A percentile compares a stretch with the other conserved stretches of the same genome.
phyloP scores from a whole-genome alignment of 2,113 vertebrate species.

The Aegypius monachus region DNA sequence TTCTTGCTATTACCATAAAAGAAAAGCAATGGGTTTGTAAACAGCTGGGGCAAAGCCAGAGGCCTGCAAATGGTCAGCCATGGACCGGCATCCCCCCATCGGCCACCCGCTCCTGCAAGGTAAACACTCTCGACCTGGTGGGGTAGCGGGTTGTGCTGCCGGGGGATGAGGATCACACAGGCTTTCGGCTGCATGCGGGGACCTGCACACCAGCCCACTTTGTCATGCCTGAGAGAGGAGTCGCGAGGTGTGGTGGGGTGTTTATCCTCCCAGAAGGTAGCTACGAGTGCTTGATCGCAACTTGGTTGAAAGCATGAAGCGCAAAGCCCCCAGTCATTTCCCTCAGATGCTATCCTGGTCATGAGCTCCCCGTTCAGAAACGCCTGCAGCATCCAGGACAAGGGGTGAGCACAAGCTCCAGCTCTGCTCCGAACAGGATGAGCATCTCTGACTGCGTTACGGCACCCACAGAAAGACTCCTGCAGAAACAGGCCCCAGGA shows the following conservation, averaged over 20 bases:
- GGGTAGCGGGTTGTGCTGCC: not conserved
- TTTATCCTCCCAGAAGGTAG: not conserved
- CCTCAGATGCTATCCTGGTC: not conserved
- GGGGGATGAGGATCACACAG: not conserved
- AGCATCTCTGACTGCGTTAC: not conserved
- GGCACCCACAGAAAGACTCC: not conserved
- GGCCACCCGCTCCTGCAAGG: not conserved
- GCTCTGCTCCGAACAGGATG: not conserved
- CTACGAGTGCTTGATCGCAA: rapidly evolving
- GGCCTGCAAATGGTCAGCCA: not conserved
- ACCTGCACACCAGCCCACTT: not conserved
- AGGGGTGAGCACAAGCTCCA: not conserved
- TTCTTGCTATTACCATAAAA: not conserved
- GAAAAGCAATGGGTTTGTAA: not conserved
- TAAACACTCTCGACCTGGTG: rapidly evolving
- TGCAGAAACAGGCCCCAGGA: not conserved
- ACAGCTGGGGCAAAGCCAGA: not conserved
- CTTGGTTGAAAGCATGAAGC: not conserved
- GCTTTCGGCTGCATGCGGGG: rapidly evolving
- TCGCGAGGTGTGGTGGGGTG: not conserved
- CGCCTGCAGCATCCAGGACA: not conserved
- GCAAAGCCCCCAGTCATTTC: not conserved
- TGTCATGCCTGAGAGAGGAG: not conserved
- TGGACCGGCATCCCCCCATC: not conserved
- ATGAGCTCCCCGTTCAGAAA: not conserved